Percentiles rank a stretch among this genome's conserved stretches.
Evolutionary conservation across 2,797 vertebrate species (phyloP).

Genomic region (Peromyscus aztecus): DNA sequence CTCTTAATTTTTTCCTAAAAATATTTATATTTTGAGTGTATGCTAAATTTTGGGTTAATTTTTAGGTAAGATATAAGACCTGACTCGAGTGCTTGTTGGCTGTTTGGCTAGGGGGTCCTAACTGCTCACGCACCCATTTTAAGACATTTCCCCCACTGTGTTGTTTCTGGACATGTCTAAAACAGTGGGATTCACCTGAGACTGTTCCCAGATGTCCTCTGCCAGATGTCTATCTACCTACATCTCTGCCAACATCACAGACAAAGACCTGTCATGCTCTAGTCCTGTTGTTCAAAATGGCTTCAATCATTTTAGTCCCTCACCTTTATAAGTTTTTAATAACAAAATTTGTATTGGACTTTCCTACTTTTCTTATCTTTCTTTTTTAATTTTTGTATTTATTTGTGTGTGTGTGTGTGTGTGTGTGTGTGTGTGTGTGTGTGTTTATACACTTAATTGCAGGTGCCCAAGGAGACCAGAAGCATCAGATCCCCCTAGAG

Average conservation of each 20-base stretch:
- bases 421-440: background rate
- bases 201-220: background rate
- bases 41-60: background rate
- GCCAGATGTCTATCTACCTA: background rate
- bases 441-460: background rate
- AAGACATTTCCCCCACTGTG: background rate
- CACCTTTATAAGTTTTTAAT: background rate
- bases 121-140: background rate
- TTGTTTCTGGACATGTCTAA: background rate
- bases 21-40: background rate
- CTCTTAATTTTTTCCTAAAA: background rate
- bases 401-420: background rate
- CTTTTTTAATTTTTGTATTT: background rate
- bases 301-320: constrained; percentile 18
- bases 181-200: background rate
- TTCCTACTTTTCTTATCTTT: constrained; percentile 11
- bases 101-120: background rate
- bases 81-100: background rate
- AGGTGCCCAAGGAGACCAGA: background rate
- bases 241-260: background rate
- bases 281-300: background rate
- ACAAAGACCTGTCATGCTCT: background rate
- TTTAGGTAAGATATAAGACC: constrained; percentile 9
- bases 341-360: background rate
- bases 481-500: background rate